These are phyloP conservation scores for Ophion ventricosus DNA, from an alignment of 2,888 invertebrate genomes.

Conservation along the genomic window DNA sequence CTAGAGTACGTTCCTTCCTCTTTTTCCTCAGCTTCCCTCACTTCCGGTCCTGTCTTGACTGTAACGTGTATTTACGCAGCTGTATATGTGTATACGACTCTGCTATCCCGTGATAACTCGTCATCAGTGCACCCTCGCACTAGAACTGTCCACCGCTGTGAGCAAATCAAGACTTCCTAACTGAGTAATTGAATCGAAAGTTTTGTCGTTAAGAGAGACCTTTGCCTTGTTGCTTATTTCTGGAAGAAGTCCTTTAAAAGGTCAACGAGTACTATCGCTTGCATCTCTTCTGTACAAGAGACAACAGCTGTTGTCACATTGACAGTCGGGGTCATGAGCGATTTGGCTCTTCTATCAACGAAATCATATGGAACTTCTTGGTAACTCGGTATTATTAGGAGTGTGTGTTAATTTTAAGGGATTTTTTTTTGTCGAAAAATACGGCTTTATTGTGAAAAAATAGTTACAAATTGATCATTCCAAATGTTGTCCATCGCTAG, in stretches of 20 bases:
- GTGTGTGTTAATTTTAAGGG: too few species aligned
- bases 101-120: slow-evolving; percentile 14
- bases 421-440: too few species aligned
- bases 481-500: too few species aligned
- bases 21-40: slow-evolving; percentile 19
- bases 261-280: slow-evolving; percentile 5
- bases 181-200: slow-evolving; percentile 51
- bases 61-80: background rate
- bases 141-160: slow-evolving; percentile 3
- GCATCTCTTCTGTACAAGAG: background rate
- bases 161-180: slow-evolving; percentile 33
- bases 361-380: background rate
- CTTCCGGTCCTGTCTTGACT: background rate
- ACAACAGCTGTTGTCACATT: background rate
- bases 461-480: too few species aligned
- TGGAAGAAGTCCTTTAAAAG: background rate
- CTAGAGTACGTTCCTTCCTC: slow-evolving; percentile 13
- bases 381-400: background rate
- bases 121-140: slow-evolving; percentile 36
- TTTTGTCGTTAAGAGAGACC: slow-evolving; percentile 15
- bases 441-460: too few species aligned
- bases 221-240: slow-evolving; percentile 14
- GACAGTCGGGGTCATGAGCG: background rate
- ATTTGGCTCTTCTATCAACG: too few species aligned
- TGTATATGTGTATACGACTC: background rate